These are phyloP conservation scores for Lamproptera curius DNA, from an alignment of 2,888 invertebrate species.

Conservation along the genomic window DNA sequence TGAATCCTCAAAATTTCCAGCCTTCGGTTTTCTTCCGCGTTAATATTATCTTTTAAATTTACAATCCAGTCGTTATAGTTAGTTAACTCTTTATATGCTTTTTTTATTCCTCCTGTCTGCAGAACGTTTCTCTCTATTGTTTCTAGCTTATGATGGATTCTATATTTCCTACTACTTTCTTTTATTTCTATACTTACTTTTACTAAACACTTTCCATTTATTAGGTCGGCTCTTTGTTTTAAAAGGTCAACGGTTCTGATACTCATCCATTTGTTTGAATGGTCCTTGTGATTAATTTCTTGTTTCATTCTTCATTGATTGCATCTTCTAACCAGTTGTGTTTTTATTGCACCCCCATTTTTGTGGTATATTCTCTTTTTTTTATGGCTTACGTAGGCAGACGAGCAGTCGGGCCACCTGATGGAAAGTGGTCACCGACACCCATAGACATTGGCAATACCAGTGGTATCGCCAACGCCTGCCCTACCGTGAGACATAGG, in stretches of 20 bases:
- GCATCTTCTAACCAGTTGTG: constrained; percentile 10
- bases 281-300: constrained; percentile 10
- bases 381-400: too few relatives aligned
- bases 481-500: too few relatives aligned
- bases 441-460: too few relatives aligned
- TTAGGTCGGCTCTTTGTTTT: constrained; percentile 10
- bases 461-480: too few relatives aligned
- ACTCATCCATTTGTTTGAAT: constrained; percentile 8
- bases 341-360: constrained; percentile 8
- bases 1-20: not conserved
- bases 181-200: constrained; percentile 31
- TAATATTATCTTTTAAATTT: constrained; percentile 19
- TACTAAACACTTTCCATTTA: constrained; percentile 23
- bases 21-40: too few relatives aligned
- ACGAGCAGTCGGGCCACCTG: too few relatives aligned
- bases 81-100: too few relatives aligned
- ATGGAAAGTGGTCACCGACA: too few relatives aligned
- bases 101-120: constrained; percentile 7
- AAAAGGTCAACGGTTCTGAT: not conserved
- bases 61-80: constrained; percentile 21
- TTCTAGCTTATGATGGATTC: constrained; percentile 15
- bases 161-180: constrained; percentile 27
- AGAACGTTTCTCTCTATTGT: constrained; percentile 16
- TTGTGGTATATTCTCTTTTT: constrained; percentile 1
- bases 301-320: constrained; percentile 12